Evolutionary conservation across 1,140 invertebrate species (phyloP), one percentile per base, ranked within the genome.

Genomic region (Drosophila fuyamai): DNA sequence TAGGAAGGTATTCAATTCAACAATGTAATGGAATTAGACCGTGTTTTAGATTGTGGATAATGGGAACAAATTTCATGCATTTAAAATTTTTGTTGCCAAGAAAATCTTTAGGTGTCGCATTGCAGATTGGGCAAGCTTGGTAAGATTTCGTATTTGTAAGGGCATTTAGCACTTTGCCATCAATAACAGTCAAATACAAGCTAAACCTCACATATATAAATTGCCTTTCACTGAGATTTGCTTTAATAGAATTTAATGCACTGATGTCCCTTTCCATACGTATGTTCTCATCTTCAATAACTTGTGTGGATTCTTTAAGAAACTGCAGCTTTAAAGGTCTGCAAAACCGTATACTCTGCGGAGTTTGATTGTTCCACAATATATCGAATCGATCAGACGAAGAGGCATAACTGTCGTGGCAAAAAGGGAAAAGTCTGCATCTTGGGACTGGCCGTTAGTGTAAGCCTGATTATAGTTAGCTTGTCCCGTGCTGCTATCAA

Each of bases 391-490:
- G 14, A 43, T 16, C 14, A 43, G 14, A 43, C 41, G 14, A 16
- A 43, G n/a, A 8, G 41, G 41, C 14, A 43, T 43, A 43, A 16
- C 41, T 43, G 41, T 43, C 41, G 41, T 43, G 41, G 41, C 6
- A 16, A 43, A 43, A 14, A 43, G 41, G 14, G 5, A 43, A 43
- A 6, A 43, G 41, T 43, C 41, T 43, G 41, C 41, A 43, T 43
- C 6, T 43, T 16, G 14, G 41, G 14, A 43, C 41, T 43, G 41
- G 41, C 14, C 41, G 14, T 43, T 43, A 16, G 41, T 43, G 41
- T 43, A 43, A 16, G 41, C 41, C 41, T 43, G 41, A 43, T 40
- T n/a, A 40, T n/a, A 40, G 38, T 40, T 13, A 40, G 38, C 38
- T 40, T 40, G 13, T 40, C 38, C 38, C 13, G 38, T 40, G 38